These are phyloP conservation scores for Ginglymostoma cirratum DNA, from an alignment of 2,113 vertebrate genomes.

Conservation along the genomic window DNA sequence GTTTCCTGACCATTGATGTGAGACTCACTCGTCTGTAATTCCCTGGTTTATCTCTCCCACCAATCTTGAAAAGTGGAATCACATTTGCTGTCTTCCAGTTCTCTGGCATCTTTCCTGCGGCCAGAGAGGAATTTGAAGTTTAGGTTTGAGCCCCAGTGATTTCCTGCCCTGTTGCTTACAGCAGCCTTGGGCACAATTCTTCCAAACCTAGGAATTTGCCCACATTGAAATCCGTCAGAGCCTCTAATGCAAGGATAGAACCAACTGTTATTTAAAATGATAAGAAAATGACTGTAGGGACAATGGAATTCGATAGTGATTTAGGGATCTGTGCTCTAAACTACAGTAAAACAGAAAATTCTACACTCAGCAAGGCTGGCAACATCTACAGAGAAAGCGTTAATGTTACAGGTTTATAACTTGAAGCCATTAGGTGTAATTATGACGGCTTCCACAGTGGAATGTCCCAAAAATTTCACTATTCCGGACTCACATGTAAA, in stretches of 20 bases:
- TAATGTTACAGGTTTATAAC: neutral
- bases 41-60: too few relatives aligned
- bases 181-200: too few relatives aligned
- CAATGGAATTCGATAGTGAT: neutral
- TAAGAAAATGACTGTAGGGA: neutral
- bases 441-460: neutral
- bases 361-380: neutral
- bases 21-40: too few relatives aligned
- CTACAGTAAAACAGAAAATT: neutral
- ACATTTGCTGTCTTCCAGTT: too few relatives aligned
- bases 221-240: too few relatives aligned
- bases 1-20: too few relatives aligned
- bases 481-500: neutral
- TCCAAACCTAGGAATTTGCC: too few relatives aligned
- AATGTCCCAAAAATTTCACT: neutral
- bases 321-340: neutral
- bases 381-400: neutral
- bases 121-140: too few relatives aligned
- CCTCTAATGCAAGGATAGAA: neutral
- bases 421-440: neutral
- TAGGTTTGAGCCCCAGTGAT: too few relatives aligned
- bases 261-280: neutral
- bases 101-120: too few relatives aligned
- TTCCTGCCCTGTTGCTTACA: too few relatives aligned
- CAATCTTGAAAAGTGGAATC: too few relatives aligned